phyloP scores from a whole-genome alignment of 1,140 invertebrate species.

The Lamellibrachia luymesi region DNA sequence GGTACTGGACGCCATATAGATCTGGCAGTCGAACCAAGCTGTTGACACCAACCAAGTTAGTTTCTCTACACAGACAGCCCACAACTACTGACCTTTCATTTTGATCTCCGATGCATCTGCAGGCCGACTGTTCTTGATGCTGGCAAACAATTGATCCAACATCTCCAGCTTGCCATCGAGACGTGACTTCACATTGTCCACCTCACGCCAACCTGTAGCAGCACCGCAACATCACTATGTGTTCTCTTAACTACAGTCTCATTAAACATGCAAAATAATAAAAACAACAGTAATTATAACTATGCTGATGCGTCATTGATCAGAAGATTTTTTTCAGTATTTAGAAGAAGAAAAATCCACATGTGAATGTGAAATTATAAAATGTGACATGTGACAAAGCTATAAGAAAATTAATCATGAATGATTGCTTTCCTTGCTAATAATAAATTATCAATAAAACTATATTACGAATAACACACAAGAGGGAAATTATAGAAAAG shows the following conservation, averaged over 20 bases:
- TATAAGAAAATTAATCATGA: background rate
- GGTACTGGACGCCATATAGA: too few relatives aligned
- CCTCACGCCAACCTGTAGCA: slow-evolving; percentile 58
- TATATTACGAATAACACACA: background rate
- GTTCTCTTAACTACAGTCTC: background rate
- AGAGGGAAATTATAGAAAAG: too few relatives aligned
- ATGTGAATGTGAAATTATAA: background rate
- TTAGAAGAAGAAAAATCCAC: too few relatives aligned
- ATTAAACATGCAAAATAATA: background rate
- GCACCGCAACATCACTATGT: too few relatives aligned
- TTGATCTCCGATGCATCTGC: slow-evolving; percentile 54
- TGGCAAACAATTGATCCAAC: slow-evolving; percentile 72
- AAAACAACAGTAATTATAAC: background rate
- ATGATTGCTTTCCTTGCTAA: background rate
- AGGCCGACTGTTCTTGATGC: slow-evolving; percentile 53
- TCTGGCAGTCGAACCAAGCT: too few relatives aligned
- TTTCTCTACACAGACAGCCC: background rate
- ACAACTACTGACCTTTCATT: slow-evolving; percentile 37
- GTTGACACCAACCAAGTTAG: too few relatives aligned
- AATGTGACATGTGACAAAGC: background rate
- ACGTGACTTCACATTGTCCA: slow-evolving; percentile 69
- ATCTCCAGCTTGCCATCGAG: slow-evolving; percentile 70
- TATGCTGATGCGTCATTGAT: background rate
- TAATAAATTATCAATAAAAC: background rate
- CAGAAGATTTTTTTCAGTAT: too few relatives aligned